Base-by-base conservation (phyloP, 2,888 invertebrate genomes). In the Caenorhabditis sp. region DNA sequence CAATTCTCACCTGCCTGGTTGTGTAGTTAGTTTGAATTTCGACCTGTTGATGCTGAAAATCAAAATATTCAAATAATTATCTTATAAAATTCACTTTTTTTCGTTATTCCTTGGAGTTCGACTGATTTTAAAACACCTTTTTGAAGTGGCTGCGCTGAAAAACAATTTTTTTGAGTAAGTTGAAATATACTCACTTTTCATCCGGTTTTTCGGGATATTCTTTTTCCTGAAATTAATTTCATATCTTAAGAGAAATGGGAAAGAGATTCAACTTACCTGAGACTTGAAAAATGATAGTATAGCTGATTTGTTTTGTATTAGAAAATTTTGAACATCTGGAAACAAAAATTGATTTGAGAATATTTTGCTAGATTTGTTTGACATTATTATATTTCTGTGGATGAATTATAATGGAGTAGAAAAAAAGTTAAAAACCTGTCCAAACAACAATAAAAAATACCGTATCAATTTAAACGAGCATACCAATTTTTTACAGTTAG, bases 251-350 rank as follows among this genome's bases (percentile, higher is more conserved):
- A 53, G n/a, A 12, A 12, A 23, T 12, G 7, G 23, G 8, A 53
- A n/a, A n/a, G n/a, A n/a, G n/a, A n/a, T n/a, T n/a, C n/a, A 58
- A 58, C 58, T 26, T 20, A 58, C 58, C 21, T 27, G n/a, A 8
- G 58, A 10, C 26, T 58, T 21, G 26, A 36, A 59, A 59, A 59
- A 59, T 10, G 31, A 25, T 25, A 61, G 25, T 50, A 61, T 61
- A n/a, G 23, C 25, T 3, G 38, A 21, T 25, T 61, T 21, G 61
- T 61, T 61, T n/a, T 49, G 17, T 20, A 61, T 20, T 1, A 61
- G 26, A n/a, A 61, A 61, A 38, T 49, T 8, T 61, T 61, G 23
- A 27, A 61, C 17, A 17, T 50, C 61, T 61, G 25, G n/a, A 61
- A 60, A 36, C 7, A 50, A 36, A 8, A 36, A 8, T 8, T 8